These are phyloP conservation scores for Corythornis madagascariensis DNA, from an alignment of 2,113 vertebrate species.

Conservation along the genomic window DNA sequence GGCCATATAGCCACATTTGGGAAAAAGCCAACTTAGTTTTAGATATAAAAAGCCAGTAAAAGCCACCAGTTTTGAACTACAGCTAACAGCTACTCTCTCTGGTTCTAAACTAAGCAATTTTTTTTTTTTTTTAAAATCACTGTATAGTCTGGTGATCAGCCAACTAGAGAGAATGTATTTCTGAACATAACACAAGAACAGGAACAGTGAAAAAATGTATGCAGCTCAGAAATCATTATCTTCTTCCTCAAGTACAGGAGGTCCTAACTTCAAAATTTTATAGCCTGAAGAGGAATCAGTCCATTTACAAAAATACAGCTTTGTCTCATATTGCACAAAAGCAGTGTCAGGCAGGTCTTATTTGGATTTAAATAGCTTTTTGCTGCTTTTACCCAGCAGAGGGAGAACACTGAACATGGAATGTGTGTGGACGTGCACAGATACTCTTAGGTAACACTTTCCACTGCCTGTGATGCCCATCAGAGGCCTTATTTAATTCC, in stretches of 20 bases:
- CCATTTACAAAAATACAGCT: not conserved
- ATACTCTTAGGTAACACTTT: not conserved
- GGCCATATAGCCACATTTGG: not conserved
- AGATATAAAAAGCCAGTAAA: not conserved
- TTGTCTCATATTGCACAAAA: not conserved
- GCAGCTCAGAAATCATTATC: not conserved
- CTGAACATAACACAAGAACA: not conserved
- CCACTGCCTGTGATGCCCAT: not conserved
- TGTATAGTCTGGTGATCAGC: not conserved
- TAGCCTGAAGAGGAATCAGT: not conserved
- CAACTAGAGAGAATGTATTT: not conserved
- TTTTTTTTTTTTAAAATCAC: not conserved
- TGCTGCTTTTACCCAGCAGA: conserved; percentile 41
- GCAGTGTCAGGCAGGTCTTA: not conserved
- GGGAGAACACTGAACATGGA: not conserved
- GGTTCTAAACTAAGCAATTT: not conserved
- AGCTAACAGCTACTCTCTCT: not conserved
- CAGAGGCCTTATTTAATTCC: not conserved
- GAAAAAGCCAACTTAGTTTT: not conserved
- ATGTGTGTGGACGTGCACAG: fast-evolving
- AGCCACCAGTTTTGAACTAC: not conserved
- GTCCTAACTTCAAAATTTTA: not conserved
- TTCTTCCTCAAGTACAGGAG: not conserved
- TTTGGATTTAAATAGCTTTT: not conserved
- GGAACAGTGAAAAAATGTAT: not conserved